phyloP scores from a whole-genome alignment of 1,140 invertebrate genomes.

The Meloidogyne hapla region DNA sequence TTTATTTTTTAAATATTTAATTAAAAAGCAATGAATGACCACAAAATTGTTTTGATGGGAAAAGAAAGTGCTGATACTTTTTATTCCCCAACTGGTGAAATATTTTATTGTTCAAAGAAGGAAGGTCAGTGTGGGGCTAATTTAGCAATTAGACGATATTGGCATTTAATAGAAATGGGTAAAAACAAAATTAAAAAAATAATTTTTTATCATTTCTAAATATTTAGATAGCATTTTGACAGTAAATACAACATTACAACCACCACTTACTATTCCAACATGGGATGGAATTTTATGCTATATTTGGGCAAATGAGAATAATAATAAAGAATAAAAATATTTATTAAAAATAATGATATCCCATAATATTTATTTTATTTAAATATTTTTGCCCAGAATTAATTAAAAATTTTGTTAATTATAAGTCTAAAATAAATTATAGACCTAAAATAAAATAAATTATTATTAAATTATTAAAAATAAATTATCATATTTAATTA shows the following conservation, averaged over 20 bases:
- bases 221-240: background rate
- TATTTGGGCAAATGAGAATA: background rate
- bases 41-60: background rate
- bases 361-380: too few relatives aligned
- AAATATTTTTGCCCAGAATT: too few relatives aligned
- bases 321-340: too few relatives aligned
- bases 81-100: background rate
- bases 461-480: too few relatives aligned
- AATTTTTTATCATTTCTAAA: background rate
- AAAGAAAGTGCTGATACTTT: background rate
- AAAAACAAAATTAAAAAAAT: too few relatives aligned
- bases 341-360: too few relatives aligned
- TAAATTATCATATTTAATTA: too few relatives aligned
- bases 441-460: too few relatives aligned
- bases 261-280: background rate
- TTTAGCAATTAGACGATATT: background rate
- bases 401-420: too few relatives aligned
- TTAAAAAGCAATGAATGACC: background rate
- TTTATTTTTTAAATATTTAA: background rate
- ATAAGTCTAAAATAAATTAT: too few relatives aligned
- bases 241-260: background rate
- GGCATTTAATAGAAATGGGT: background rate
- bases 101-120: constrained; percentile 3
- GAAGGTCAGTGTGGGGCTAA: background rate
- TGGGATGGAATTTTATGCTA: background rate